Base-by-base conservation (phyloP, 2,797 vertebrate genomes). In the Miichthys miiuy region DNA sequence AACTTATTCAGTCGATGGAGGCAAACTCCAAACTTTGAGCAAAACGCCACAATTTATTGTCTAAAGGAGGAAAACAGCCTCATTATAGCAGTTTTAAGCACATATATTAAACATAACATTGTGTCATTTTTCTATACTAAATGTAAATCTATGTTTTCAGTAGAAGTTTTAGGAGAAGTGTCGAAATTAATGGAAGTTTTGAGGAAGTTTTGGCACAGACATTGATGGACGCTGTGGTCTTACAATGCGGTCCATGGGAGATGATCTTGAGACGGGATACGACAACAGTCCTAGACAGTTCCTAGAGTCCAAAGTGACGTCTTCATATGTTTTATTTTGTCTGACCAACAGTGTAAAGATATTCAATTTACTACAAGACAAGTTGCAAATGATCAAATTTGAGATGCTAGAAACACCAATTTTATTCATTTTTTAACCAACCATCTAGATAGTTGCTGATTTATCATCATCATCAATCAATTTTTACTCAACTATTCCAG, bases 1-100 rank as follows among this genome's bases (percentile, higher is more conserved):
- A 89, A 85, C 57, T 60, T 44, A 20, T 67, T 55, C 12, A 50
- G 42, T 17, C 63, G 12, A 41, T 57, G 25, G 51, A 57, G 9
- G 16, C 23, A 46, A 42, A 75, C 16, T 20, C 14, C 34, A 38
- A 38, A 30, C 27, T 30, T 30, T 6, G 27, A 30, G 27, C 5
- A 30, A 30, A 30, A 30, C 27, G 5, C 27, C 27, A 30, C 27
- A 30, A 30, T 30, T 30, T 30, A 30, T 1, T 6, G 5, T 5
- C 27, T 30, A 30, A 30, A 30, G 6, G 5, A 30, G 27, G 5
- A 30, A 30, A 30, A 30, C 27, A 30, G 27, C 27, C 27, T 30
- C 27, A 30, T 30, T 30, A 6, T 30, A 5, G 27, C 27, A 30
- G 27, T 30, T 30, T 30, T 30, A 6, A 30, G 27, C 27, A 30